Evolutionary conservation across 1,140 invertebrate species (phyloP), one percentile per base, ranked within the genome.

Genomic region (Lithobius niger): DNA sequence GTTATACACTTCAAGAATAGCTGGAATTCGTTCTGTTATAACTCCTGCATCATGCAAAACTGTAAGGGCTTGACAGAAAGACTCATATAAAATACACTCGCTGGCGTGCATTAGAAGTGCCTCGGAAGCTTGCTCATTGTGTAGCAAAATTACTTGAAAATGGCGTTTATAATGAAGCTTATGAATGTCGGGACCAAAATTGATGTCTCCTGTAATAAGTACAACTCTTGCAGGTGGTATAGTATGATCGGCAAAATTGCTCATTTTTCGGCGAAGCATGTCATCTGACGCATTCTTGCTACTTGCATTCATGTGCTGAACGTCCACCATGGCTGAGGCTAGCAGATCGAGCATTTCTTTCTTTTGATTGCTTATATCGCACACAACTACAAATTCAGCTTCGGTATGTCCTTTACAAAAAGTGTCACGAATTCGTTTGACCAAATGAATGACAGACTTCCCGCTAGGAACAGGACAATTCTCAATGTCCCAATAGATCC

Each of bases 261-360:
- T 26, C 4, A 63, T 27, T n/a, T 58, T 18, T 10, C 22, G 28
- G 18, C 50, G 57, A 0, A 63, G 19, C 52, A 63, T 63, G 1
- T 43, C 27, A 51, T 63, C 62, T 3, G 62, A 58, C 21, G 62
- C 61, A 58, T 63, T 63, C 51, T 63, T 63, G 43, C 27, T 48
- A 2, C 15, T 36, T 13, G 50, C 48, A 22, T 44, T 54, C n/a
- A 59, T 55, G 51, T 63, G 59, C 25, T 50, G 27, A 27, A 63
- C 31, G n/a, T 10, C n/a, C n/a, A 36, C 31, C n/a, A n/a, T n/a
- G n/a, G n/a, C n/a, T n/a, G n/a, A n/a, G n/a, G n/a, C n/a, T n/a
- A n/a, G n/a, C n/a, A n/a, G n/a, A n/a, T n/a, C n/a, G n/a, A n/a
- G n/a, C n/a, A n/a, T n/a, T n/a, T 36, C 31, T 36, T 36, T 36